Base-by-base conservation (phyloP, 2,113 vertebrate species). In the Vireo altiloquus region DNA sequence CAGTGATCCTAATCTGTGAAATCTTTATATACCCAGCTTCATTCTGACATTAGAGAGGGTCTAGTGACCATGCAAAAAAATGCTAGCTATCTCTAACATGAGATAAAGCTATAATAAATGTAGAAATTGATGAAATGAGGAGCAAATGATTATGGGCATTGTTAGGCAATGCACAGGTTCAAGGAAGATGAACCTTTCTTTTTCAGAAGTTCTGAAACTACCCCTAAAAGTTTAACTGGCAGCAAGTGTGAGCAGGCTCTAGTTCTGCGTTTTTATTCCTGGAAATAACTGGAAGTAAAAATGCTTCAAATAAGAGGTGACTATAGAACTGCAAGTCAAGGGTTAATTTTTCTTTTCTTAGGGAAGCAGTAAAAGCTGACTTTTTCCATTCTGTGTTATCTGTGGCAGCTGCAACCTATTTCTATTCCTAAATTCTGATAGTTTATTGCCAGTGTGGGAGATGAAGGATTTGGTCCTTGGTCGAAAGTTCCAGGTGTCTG, bases 31-130 rank as follows among this genome's bases (percentile, higher is more conserved):
- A 60, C 9, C 19, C 56, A 91, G 46, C 53, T 92, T 90, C 64
- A 46, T 64, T 92, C 71, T 84, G 54, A 87, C 65, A 93, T 96
- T 96, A 95, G 93, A 84, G 68, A 95, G 47, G 94, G 88, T 96
- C 96, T 96, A 79, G 90, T 87, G 40, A 76, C 70, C 94, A 96
- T 95, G 95, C 95, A 96, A 89, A 96, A 88, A 92, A 91, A 93
- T 40, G 44, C 76, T 94, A 92, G 56, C 90, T 90, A 53, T 78
- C 54, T 89, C 53, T 91, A 93, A 89, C 71, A 69, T 60, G 52
- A 81, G 69, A 42, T 83, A 95, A 79, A 94, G 87, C 46, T 50
- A 37, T 93, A 93, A 94, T 92, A 93, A 92, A 96, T 95, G 93
- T 90, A 93, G 76, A 92, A 93, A 72, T 77, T 92, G 66, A 88